Conservation (phyloP, 2,888 invertebrate genomes). For the Acleris cristana region DNA sequence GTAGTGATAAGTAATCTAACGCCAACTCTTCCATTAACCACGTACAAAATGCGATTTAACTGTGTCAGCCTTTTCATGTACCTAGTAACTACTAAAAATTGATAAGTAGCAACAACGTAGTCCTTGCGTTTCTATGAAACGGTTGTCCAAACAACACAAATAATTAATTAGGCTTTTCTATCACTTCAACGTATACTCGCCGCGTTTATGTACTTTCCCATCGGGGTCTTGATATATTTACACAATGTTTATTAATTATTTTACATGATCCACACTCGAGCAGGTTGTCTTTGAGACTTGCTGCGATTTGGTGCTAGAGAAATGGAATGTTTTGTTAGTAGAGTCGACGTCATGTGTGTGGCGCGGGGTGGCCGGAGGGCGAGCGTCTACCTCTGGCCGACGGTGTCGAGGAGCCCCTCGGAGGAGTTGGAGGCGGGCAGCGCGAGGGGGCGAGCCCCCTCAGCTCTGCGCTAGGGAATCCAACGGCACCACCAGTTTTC, state of each 20-base stretch:
- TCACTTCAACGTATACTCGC: conserved; percentile 82
- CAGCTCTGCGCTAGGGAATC: conserved; percentile 83
- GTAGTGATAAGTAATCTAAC: conserved; percentile 34
- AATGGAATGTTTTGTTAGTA: conserved; percentile 50
- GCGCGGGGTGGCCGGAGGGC: not conserved
- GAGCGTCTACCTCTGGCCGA: conserved; percentile 49
- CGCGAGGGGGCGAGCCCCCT: conserved; percentile 69
- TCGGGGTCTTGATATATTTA: conserved; percentile 57
- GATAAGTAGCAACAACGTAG: conserved; percentile 76
- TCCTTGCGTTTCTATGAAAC: conserved; percentile 82
- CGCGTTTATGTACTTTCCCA: conserved; percentile 52
- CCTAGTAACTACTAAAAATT: conserved; percentile 78
- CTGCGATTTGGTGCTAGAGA: conserved; percentile 47
- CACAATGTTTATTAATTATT: conserved; percentile 49
- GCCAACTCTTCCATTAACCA: conserved; percentile 37
- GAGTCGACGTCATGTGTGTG: conserved; percentile 1
- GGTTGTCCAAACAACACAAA: conserved; percentile 72
- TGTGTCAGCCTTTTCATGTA: conserved; percentile 79
- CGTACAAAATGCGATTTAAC: conserved; percentile 70
- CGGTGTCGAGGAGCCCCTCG: conserved; percentile 67
- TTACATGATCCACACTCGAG: conserved; percentile 51
- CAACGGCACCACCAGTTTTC: conserved; percentile 85
- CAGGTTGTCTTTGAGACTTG: conserved; percentile 71
- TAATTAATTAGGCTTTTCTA: conserved; percentile 79
- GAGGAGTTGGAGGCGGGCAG: conserved; percentile 73